Base-by-base conservation (phyloP, 2,888 invertebrate genomes). In the Torymus texanus region DNA sequence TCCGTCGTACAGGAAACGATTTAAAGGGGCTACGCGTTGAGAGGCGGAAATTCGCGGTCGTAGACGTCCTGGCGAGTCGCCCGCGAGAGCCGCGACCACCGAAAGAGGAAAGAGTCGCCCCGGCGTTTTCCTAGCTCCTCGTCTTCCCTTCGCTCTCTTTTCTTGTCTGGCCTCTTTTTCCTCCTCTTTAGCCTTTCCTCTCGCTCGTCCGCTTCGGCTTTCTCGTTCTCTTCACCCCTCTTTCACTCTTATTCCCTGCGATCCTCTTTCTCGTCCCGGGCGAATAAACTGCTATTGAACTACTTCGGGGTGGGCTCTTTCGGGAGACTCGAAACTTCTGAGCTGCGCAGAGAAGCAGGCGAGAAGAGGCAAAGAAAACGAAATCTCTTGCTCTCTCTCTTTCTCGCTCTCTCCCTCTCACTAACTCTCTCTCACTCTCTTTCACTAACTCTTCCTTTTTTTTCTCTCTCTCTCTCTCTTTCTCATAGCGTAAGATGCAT, bases 11-110 rank as follows among this genome's bases (percentile, higher is more conserved):
- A 83, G 83, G 82, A 84, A 84, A 80, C 83, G 84, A 84, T 84
- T 84, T 82, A 82, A 83, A 80, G 77, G 78, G 70, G 76, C 76
- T 74, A 79, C 83, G 84, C 84, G 83, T 82, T 81, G 79, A 84
- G 83, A 83, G 82, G 75, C 84, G 85, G 84, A 85, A 85, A 85
- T 85, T 85, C 84, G 86, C 80, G 84, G 83, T 83, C 78, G 81
- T 82, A 82, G 83, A 76, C 81, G 65, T 83, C 79, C 83, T 84
- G 84, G 83, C 84, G 72, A 59, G 56, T 75, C 82, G 83, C 83
- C 83, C 82, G 82, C 2, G 56, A 55, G 53, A 29, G 14, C 18
- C 62, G 55, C 63, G 13, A 59, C 51, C 21, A 21, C 51, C 59
- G 55, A 18, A 21, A 59, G 56, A 78, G 74, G 51, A 78, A 74